These are phyloP conservation scores for Setophaga kirtlandii DNA, from an alignment of 2,113 vertebrate species.

Conservation along the genomic window DNA sequence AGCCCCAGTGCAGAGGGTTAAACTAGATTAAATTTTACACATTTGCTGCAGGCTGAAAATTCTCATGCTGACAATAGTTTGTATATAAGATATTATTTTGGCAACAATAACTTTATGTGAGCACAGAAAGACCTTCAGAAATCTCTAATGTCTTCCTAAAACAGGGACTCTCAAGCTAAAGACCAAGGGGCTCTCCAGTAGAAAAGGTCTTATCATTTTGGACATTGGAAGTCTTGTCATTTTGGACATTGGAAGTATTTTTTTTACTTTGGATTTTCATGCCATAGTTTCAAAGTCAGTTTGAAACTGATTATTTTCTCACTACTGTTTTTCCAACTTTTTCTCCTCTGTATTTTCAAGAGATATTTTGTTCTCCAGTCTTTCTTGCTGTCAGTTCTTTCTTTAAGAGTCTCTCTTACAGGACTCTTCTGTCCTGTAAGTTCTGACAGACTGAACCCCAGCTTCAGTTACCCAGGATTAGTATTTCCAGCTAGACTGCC, in stretches of 20 bases:
- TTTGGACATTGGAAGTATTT: not conserved
- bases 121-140: not conserved
- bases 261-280: not conserved
- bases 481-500: not conserved
- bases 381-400: not conserved
- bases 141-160: not conserved
- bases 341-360: not conserved
- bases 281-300: not conserved
- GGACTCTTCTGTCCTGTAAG: not conserved
- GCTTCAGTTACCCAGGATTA: not conserved
- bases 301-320: not conserved
- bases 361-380: not conserved
- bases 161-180: not conserved
- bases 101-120: not conserved
- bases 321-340: not conserved
- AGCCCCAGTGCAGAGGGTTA: not conserved
- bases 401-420: not conserved
- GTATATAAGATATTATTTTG: not conserved
- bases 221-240: not conserved
- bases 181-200: not conserved
- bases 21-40: not conserved
- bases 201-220: not conserved
- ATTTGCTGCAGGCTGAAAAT: not conserved
- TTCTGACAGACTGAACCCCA: not conserved
- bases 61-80: not conserved